Conservation (phyloP, 2,113 vertebrate genomes). For the Poeciliopsis prolifica region DNA sequence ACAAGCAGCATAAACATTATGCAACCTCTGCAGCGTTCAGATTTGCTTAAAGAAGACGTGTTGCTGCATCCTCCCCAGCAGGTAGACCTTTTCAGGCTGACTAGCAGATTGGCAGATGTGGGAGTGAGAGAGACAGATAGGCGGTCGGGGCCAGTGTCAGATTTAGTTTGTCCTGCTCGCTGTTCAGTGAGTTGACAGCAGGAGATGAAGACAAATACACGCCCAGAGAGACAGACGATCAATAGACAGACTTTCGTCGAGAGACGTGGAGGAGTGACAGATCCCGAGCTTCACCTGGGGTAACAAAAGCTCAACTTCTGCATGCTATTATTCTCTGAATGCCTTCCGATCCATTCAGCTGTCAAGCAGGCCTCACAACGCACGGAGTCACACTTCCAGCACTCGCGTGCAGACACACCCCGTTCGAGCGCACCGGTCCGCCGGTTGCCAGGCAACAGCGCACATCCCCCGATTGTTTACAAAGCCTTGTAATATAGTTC, state of each 20-base stretch:
- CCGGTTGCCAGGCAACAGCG: conserved; percentile 81
- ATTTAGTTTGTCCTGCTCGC: conserved; percentile 24
- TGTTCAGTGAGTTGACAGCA: conserved; percentile 10
- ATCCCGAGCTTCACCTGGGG: neutral
- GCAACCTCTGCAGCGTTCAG: neutral
- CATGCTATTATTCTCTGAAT: neutral
- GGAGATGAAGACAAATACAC: conserved; percentile 34
- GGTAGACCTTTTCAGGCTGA: conserved; percentile 23
- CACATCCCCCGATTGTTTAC: conserved; percentile 77
- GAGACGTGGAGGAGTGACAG: conserved; percentile 7
- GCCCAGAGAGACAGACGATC: conserved; percentile 16
- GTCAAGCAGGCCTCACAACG: neutral
- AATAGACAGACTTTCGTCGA: conserved; percentile 3
- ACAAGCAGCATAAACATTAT: conserved; percentile 13
- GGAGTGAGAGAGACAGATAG: conserved; percentile 22
- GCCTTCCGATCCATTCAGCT: neutral
- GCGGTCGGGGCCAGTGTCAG: conserved; percentile 11
- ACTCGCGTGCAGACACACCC: conserved; percentile 20
- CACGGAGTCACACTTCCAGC: conserved; percentile 28
- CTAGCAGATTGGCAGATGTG: conserved; percentile 3
- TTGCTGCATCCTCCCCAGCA: conserved; percentile 23
- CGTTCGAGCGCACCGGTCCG: conserved; percentile 17
- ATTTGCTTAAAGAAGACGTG: conserved; percentile 4
- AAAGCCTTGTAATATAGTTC: conserved; percentile 60
- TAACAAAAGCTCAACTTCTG: neutral